Evolutionary conservation across 2,113 vertebrate genomes (phyloP), one percentile per base, ranked within the genome.

Genomic region (Epinephelus cyanopodus): DNA sequence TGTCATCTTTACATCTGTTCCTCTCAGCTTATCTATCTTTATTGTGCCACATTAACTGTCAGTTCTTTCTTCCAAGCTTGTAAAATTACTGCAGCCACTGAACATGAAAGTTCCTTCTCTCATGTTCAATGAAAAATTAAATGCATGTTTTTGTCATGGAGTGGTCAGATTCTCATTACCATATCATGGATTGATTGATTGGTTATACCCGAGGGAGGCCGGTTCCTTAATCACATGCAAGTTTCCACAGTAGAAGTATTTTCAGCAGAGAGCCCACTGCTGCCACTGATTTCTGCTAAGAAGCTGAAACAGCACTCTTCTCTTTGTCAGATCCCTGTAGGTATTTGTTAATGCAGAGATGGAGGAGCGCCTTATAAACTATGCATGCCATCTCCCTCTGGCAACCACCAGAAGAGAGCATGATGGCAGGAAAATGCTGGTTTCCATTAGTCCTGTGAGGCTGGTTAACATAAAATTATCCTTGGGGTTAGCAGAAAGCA

Each of bases 401-500:
- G 90, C 90, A 90, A 79, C 73, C 83, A 74, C 81, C 87, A 84
- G 73, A 69, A 86, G 87, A 85, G 91, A 80, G 71, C 74, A 89
- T 88, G 90, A 92, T 89, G 81, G 84, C 87, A 87, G 81, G 82
- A 81, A 91, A 92, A 87, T 74, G 83, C 86, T 91, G 74, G 88
- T 92, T 93, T 88, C 90, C 90, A 92, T 92, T 92, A 88, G 86
- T 84, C 88, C 82, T 86, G 52, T 74, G 87, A 85, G 86, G 84
- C 88, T 91, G 84, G 82, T 89, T 91, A 92, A 91, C 92, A 95
- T 90, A 87, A 93, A 92, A 88, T 89, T 79, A 88, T 93, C 87
- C 88, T 91, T 77, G 45, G 83, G 88, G 90, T 88, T 81, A 62
- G 85, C 50, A 23, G 81, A 81, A 81, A 80, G 78, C 83, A 85